These are phyloP conservation scores for Calephelis nemesis DNA, from an alignment of 1,140 invertebrate species.

Conservation along the genomic window DNA sequence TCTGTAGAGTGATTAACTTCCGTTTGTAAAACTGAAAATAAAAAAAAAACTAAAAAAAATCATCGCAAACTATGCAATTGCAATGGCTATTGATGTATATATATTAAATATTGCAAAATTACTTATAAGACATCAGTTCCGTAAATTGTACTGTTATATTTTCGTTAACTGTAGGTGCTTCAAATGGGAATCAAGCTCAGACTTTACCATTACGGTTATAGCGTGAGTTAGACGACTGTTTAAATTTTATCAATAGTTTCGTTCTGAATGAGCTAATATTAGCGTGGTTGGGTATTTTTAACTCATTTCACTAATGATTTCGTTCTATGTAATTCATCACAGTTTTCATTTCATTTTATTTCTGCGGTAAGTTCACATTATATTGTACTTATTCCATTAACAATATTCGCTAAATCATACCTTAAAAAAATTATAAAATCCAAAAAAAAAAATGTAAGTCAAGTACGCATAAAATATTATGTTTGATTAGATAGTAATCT, in stretches of 20 bases:
- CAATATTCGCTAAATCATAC: constrained; percentile 70
- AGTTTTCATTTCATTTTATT: constrained; percentile 56
- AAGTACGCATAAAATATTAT: constrained; percentile 76
- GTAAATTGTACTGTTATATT: constrained; percentile 51
- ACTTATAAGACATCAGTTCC: constrained; percentile 64
- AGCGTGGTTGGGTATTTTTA: constrained; percentile 65
- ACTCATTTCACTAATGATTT: constrained; percentile 49
- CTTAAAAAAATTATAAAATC: constrained; percentile 64
- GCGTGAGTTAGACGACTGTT: not conserved
- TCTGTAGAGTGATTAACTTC: constrained; percentile 73
- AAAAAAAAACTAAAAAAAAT: constrained; percentile 62
- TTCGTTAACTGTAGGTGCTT: constrained; percentile 36
- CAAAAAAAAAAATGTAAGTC: constrained; percentile 64
- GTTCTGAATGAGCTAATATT: constrained; percentile 28
- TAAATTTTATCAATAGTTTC: constrained; percentile 37
- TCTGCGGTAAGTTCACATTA: constrained; percentile 70
- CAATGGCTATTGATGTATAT: constrained; percentile 59
- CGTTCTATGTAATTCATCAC: constrained; percentile 41
- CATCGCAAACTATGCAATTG: constrained; percentile 38
- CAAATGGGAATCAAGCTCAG: constrained; percentile 20
- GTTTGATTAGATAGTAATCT: constrained; percentile 74
- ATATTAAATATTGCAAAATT: constrained; percentile 71
- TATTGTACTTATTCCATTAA: constrained; percentile 78
- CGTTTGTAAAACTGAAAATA: constrained; percentile 73
- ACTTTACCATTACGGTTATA: not conserved